Evolutionary conservation across 2,888 invertebrate species (phyloP), one percentile per base, ranked within the genome.

Genomic region (Agrilus cyanescens): DNA sequence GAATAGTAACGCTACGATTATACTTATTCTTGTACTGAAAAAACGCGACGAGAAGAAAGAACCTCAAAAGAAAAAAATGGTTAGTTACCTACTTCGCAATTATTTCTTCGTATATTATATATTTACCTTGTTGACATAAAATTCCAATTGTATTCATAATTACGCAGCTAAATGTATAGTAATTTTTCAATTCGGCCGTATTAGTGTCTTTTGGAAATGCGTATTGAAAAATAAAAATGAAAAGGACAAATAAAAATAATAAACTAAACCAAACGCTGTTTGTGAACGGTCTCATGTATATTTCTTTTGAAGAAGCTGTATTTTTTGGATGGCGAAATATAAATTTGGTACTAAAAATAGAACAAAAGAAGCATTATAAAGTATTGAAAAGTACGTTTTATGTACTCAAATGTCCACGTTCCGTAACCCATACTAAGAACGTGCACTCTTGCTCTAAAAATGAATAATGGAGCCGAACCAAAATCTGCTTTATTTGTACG

Each of bases 301-400:
- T 74, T 32, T 75, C 73, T 46, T 72, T 74, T 52, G 76, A 71
- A 15, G 73, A 72, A 33, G 72, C 70, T 0, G 72, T 69, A 32
- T 70, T 70, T 50, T 76, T 76, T 0, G 83, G 82, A 57, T 80
- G 79, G 0, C 81, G 76, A 54, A 82, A 78, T 45, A 83, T 74
- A 55, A 83, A 79, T 36, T 72, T 69, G 2, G 77, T 74, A 46
- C 82, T 81, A 57, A 25, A 59, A 58, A 48, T 35, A 14, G 18
- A 12, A 30, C 10, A 39, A 12, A 32, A 38, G 25, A 10, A 43
- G 8, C 4, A 29, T 40, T 13, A 37, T 13, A 33, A 25, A 8
- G 14, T 16, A 12, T 18, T n/a, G n/a, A 16, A 34, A 33, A 18
- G 12, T 34, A 13, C 20, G 30, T 31, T 30, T 40, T 18, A 40